Conservation (phyloP, 2,797 vertebrate species). For the Valencia hispanica region DNA sequence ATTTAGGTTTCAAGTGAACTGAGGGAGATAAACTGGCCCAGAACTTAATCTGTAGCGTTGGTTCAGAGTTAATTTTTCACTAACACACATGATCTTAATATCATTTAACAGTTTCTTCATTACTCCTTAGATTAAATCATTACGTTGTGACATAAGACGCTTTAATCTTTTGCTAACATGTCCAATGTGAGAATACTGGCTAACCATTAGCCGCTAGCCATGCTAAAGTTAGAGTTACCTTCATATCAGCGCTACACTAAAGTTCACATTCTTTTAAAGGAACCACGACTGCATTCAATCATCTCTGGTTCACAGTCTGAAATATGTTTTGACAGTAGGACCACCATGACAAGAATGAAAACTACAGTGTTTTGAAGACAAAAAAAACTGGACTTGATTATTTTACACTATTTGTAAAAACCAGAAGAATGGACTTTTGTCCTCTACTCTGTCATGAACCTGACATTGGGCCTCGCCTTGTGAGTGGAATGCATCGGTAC, state of each 20-base stretch:
- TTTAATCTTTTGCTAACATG: not conserved
- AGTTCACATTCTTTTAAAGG: not conserved
- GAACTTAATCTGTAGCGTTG: no score
- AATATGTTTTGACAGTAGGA: not conserved
- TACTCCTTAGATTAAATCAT: not conserved
- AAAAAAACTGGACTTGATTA: not conserved
- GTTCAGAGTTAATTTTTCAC: no score
- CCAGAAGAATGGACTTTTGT: not conserved
- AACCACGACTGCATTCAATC: not conserved
- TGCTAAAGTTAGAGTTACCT: not conserved
- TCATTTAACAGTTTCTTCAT: no score
- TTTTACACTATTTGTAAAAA: not conserved
- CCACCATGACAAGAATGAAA: not conserved
- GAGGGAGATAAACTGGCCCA: no score
- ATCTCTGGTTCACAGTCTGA: not conserved
- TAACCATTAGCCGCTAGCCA: not conserved
- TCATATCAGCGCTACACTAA: not conserved
- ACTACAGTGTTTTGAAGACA: not conserved
- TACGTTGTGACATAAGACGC: not conserved
- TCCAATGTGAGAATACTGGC: not conserved
- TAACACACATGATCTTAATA: no score
- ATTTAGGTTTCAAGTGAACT: no score
- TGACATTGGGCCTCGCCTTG: not conserved
- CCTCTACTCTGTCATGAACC: not conserved
- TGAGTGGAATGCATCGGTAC: constrained; percentile 6